A percentile compares a stretch with the other conserved stretches of the same genome.
Evolutionary conservation across 2,888 invertebrate genomes (phyloP).

Genomic region (Aleiodes leptofemur): DNA sequence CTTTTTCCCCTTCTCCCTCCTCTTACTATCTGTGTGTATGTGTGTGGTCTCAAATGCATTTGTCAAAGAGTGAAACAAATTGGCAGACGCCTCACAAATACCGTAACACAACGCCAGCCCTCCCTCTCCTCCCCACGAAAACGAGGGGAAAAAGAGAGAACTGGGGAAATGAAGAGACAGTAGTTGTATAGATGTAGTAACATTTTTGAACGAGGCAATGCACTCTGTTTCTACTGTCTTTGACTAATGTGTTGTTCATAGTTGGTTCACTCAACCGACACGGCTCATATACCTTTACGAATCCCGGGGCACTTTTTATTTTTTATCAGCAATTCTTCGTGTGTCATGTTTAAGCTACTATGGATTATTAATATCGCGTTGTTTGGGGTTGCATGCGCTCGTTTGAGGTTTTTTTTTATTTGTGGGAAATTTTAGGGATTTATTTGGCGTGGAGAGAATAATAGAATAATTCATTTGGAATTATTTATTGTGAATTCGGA

Average conservation of each 20-base stretch:
- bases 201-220: conserved; percentile 43
- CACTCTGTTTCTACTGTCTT: conserved; percentile 64
- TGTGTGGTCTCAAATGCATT: conserved; percentile 66
- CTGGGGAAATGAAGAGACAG: neutral
- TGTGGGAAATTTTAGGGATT: neutral
- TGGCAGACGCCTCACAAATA: conserved; percentile 72
- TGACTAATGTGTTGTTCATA: conserved; percentile 74
- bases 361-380: neutral
- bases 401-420: neutral
- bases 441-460: no score
- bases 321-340: neutral
- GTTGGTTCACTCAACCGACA: conserved; percentile 56
- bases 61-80: conserved; percentile 73
- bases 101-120: conserved; percentile 40
- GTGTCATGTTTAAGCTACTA: no score
- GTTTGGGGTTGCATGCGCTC: neutral
- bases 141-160: conserved; percentile 19
- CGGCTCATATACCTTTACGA: conserved; percentile 68
- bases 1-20: neutral
- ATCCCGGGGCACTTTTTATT: conserved; percentile 54
- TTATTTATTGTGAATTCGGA: no score
- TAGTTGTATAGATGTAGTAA: no score
- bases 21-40: conserved; percentile 13
- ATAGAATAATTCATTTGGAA: no score
- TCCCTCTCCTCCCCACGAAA: neutral